Percentiles rank a stretch among this genome's conserved stretches.
Evolutionary conservation across 2,888 invertebrate genomes (phyloP).

Genomic region (Cataglyphis rosenhaueri): DNA sequence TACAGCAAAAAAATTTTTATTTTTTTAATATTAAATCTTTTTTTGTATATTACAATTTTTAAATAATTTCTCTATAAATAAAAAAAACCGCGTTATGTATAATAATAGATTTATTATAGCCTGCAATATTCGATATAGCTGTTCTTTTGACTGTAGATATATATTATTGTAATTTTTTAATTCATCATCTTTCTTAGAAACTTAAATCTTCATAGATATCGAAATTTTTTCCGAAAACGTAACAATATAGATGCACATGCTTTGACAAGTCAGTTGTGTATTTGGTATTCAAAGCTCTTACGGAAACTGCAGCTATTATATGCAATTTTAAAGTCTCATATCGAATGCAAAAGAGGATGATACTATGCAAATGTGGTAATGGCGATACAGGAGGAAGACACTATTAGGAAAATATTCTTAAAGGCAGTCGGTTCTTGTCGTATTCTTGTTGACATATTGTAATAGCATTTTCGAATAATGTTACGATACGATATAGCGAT

Average conservation of each 20-base stretch:
- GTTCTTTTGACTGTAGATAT: background rate
- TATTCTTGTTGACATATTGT: background rate
- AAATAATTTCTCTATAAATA: background rate
- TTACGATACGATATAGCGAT: background rate
- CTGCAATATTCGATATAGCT: background rate
- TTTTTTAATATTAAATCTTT: background rate
- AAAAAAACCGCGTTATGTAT: background rate
- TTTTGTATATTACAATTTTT: background rate
- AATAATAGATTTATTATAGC: background rate
- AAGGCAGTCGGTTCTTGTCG: background rate
- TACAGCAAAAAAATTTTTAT: background rate
- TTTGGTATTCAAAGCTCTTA: background rate
- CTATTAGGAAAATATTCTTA: conserved; percentile 5
- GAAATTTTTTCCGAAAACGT: conserved; percentile 8
- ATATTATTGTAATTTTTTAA: background rate
- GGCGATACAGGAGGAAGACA: background rate
- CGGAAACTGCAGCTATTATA: conserved; percentile 24
- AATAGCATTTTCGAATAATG: conserved; percentile 3
- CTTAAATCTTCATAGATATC: conserved; percentile 32
- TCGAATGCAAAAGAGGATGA: conserved; percentile 2
- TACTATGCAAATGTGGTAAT: background rate
- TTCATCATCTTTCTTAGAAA: background rate
- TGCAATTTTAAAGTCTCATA: conserved; percentile 22
- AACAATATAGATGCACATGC: background rate
- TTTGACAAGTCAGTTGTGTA: conserved; percentile 12